Evolutionary conservation across 1,140 invertebrate genomes (phyloP), one percentile per base, ranked within the genome.

Genomic region (Micrasema longulum): DNA sequence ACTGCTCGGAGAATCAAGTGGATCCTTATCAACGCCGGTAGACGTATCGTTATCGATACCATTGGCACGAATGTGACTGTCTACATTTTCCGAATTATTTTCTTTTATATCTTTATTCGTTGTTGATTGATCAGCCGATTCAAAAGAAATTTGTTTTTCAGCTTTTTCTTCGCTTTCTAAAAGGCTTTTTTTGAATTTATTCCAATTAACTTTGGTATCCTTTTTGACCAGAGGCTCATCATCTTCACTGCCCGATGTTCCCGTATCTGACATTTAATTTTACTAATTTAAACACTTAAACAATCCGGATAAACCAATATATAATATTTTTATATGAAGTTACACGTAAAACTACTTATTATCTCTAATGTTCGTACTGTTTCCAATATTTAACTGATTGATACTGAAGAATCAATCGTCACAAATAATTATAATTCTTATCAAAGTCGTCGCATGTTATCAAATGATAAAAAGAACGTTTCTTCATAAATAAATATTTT

Each of bases 141-240:
- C 14, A 16, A 45, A 45, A 14, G 43, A 45, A 4, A 16, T 9
- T 14, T 45, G n/a, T n/a, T n/a, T n/a, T n/a, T n/a, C n/a, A n/a
- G n/a, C n/a, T n/a, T n/a, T n/a, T n/a, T n/a, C n/a, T n/a, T n/a
- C n/a, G n/a, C n/a, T n/a, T n/a, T n/a, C n/a, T n/a, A n/a, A n/a
- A n/a, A n/a, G n/a, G n/a, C 0, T 14, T 45, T 45, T 14, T 14
- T 16, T 16, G 18, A 45, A 6, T 45, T 45, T 6, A n/a, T 12
- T 45, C 18, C 18, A 14, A 16, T 14, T 14, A 1, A 14, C 18
- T 45, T 16, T 16, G 1, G 7, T 14, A 45, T 16, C n/a, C 43
- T 53, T 53, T 23, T 53, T 0, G 2, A 23, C 22, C 0, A 53
- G 50, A 23, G 50, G 50, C 22, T 53, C 50, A 31, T 57, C 53